Evolutionary conservation across 2,888 invertebrate species (phyloP).

Genomic region (Euzetes globulus): DNA sequence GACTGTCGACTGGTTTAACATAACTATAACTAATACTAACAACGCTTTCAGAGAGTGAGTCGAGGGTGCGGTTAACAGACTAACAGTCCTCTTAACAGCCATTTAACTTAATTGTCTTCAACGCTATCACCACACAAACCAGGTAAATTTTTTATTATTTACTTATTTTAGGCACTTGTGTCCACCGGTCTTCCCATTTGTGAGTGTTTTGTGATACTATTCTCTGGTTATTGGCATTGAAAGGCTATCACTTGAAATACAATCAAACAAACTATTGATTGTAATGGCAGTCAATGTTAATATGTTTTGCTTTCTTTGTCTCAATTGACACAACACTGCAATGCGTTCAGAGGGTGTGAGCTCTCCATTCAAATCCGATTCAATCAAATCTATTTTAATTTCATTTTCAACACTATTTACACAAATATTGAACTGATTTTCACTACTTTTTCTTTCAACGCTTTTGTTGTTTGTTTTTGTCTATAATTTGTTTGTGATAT

Average conservation of each 20-base stretch:
- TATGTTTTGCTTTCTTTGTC: slow-evolving; percentile 2
- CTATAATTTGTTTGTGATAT: too few species aligned
- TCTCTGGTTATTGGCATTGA: background rate
- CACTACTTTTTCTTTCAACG: too few species aligned
- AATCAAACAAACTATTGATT: background rate
- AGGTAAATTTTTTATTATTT: too few species aligned
- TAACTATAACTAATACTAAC: slow-evolving; percentile 2
- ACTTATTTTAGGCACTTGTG: too few species aligned
- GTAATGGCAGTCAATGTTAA: slow-evolving; percentile 10
- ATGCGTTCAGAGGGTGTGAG: background rate
- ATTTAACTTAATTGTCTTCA: background rate
- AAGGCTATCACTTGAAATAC: background rate
- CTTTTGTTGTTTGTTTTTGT: too few species aligned
- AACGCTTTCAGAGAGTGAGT: background rate
- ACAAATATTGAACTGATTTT: too few species aligned
- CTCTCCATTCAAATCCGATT: background rate
- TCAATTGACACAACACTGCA: background rate
- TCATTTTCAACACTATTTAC: background rate
- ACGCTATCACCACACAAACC: background rate
- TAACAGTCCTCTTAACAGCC: background rate
- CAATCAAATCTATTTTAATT: background rate
- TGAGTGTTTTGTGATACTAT: too few species aligned
- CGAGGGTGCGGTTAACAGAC: background rate
- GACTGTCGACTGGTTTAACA: background rate
- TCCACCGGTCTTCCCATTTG: too few species aligned